These are phyloP conservation scores for Drosophila ohnishii DNA, from an alignment of 1,140 invertebrate species.

Conservation along the genomic window DNA sequence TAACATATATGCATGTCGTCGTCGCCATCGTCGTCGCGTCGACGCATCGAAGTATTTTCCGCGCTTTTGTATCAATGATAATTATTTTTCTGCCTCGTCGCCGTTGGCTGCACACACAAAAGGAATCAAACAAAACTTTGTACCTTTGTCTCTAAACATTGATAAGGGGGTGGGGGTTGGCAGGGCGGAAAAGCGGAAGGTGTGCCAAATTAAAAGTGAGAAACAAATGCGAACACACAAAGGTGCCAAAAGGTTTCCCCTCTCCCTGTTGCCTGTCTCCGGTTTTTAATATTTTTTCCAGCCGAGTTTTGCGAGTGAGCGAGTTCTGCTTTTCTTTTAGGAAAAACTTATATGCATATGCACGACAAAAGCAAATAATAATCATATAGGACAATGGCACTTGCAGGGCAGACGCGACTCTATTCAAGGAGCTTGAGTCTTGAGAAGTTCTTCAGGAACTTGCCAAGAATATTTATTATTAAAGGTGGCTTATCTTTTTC, in stretches of 20 bases:
- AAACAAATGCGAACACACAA: constrained; percentile 76
- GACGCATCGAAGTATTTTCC: constrained; percentile 48
- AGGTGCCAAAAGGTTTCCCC: constrained; percentile 74
- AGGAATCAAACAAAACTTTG: constrained; percentile 82
- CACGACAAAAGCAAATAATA: constrained; percentile 50
- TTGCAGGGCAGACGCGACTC: not conserved
- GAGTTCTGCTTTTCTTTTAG: constrained; percentile 55
- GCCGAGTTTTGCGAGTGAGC: constrained; percentile 38
- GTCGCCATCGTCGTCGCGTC: not conserved
- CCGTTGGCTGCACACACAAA: constrained; percentile 74
- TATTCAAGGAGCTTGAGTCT: not conserved
- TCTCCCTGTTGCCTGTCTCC: not conserved
- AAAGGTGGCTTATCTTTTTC: not conserved
- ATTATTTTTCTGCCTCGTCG: constrained; percentile 70
- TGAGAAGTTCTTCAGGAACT: not conserved
- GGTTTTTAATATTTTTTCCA: constrained; percentile 70
- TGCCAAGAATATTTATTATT: not conserved
- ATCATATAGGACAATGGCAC: constrained; percentile 40
- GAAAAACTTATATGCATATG: constrained; percentile 59
- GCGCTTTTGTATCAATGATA: constrained; percentile 79
- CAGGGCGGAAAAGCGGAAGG: constrained; percentile 6
- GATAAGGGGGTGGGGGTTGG: not conserved
- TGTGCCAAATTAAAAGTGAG: constrained; percentile 76
- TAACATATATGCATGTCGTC: constrained; percentile 42
- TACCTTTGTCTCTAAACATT: constrained; percentile 71